phyloP scores from a whole-genome alignment of 2,888 invertebrate genomes.

The Oscheius sp. region DNA sequence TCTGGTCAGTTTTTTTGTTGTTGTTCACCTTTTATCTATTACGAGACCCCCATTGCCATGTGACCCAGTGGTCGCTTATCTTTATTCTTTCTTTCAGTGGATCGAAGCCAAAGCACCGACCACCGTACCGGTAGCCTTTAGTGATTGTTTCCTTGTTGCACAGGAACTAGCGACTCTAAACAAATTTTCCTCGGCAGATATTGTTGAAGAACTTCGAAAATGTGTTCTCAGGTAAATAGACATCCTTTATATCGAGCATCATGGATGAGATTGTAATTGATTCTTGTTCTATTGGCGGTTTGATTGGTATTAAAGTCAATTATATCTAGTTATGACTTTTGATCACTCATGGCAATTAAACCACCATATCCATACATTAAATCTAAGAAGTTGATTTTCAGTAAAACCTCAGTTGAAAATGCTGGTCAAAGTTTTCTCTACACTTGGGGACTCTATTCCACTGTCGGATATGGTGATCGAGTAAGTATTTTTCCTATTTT shows the following conservation, averaged over 20 bases:
- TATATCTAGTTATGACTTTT: too few relatives aligned
- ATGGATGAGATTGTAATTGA: too few relatives aligned
- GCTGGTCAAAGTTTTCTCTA: slow-evolving; percentile 17
- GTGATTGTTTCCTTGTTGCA: slow-evolving; percentile 3
- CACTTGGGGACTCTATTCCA: slow-evolving; percentile 15
- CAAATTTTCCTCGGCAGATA: background rate
- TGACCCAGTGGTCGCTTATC: too few relatives aligned
- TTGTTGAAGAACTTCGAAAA: background rate
- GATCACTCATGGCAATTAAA: too few relatives aligned
- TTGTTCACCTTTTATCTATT: background rate
- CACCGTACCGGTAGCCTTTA: slow-evolving; percentile 10
- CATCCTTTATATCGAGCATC: too few relatives aligned
- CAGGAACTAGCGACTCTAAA: background rate
- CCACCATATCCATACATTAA: too few relatives aligned
- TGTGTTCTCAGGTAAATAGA: slow-evolving; percentile 24
- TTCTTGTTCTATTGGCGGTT: too few relatives aligned
- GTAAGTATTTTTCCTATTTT: too few relatives aligned
- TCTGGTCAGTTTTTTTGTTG: slow-evolving; percentile 13
- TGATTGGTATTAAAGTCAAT: too few relatives aligned
- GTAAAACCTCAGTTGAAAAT: slow-evolving; percentile 1
- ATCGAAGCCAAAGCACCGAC: background rate
- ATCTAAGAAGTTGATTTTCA: too few relatives aligned
- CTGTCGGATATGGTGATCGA: slow-evolving; percentile 19
- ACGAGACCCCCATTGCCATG: background rate
- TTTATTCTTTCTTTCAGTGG: slow-evolving; percentile 5